Conservation (phyloP, 1,140 invertebrate genomes). For the Melanaphis sacchari region DNA sequence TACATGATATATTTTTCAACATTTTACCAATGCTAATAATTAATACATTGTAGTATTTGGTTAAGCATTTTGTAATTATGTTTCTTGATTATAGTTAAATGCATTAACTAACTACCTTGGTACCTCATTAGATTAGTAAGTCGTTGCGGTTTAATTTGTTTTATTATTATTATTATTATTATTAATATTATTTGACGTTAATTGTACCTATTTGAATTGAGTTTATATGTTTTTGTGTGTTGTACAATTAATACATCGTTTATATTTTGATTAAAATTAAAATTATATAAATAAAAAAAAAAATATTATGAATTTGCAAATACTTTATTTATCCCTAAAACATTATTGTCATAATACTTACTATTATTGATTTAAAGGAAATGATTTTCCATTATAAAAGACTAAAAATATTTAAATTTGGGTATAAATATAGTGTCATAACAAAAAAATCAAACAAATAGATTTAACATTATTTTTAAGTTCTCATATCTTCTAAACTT, state of each 20-base stretch:
- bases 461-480: too few species aligned
- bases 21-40: not conserved
- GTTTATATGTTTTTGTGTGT: constrained; percentile 28
- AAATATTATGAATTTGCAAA: not conserved
- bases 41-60: not conserved
- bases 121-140: constrained; percentile 41
- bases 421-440: too few species aligned
- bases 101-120: not conserved
- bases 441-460: too few species aligned
- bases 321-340: not conserved
- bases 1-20: not conserved
- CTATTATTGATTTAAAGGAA: too few species aligned
- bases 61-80: not conserved
- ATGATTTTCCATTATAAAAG: not conserved
- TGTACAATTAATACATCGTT: constrained; percentile 18
- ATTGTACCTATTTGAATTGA: not conserved
- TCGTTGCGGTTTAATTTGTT: constrained; percentile 44
- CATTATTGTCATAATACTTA: not conserved
- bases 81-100: not conserved
- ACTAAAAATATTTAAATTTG: not conserved
- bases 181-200: constrained; percentile 40
- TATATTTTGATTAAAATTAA: constrained; percentile 27
- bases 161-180: constrained; percentile 37
- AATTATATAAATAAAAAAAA: constrained; percentile 5
- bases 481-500: too few species aligned